These are phyloP conservation scores for Turnix velox DNA, from an alignment of 2,113 vertebrate species.

Conservation along the genomic window DNA sequence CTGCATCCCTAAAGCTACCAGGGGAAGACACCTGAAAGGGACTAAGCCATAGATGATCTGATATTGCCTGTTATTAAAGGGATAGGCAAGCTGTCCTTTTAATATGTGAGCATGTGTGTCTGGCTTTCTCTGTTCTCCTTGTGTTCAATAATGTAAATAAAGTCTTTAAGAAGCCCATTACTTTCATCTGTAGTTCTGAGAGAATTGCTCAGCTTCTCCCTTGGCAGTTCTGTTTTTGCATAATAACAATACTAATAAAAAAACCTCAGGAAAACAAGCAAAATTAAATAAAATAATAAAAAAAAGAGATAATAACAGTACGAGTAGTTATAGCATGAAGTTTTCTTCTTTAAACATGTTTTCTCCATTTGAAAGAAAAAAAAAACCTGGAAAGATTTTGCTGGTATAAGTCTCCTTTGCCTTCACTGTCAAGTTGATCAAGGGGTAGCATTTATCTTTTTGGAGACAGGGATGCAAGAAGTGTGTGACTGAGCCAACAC, in stretches of 20 bases:
- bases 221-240: background rate
- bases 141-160: slow-evolving; percentile 61
- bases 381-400: background rate
- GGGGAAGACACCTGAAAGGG: background rate
- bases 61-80: background rate
- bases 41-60: background rate
- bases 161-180: slow-evolving; percentile 53
- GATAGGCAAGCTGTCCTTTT: background rate
- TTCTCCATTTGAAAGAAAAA: background rate
- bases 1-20: background rate
- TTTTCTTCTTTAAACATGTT: background rate
- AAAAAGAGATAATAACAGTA: background rate
- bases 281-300: too few species aligned
- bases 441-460: background rate
- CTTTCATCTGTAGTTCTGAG: slow-evolving; percentile 52
- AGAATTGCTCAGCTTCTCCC: slow-evolving; percentile 3
- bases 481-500: fast-evolving
- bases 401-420: background rate
- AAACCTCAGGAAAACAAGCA: background rate
- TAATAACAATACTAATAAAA: slow-evolving; percentile 28
- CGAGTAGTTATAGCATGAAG: background rate
- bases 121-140: background rate
- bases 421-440: background rate
- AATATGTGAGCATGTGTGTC: background rate
- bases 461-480: background rate